Evolutionary conservation across 2,888 invertebrate species (phyloP), one percentile per base, ranked within the genome.

Genomic region (Epinotia demarniana): DNA sequence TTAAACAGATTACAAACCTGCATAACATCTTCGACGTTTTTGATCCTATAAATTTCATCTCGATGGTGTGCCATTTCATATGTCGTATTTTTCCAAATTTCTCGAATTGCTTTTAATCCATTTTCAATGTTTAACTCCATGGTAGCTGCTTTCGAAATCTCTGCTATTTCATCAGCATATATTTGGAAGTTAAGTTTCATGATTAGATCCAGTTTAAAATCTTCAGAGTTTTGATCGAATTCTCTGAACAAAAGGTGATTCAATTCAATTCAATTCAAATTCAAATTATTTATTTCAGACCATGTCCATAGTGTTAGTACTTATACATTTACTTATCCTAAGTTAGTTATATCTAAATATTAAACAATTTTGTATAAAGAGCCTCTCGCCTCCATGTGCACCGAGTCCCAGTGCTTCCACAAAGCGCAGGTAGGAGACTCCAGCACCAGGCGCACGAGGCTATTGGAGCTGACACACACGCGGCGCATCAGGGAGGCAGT

Each of bases 41-140:
- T 97, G 68, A 98, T 95, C 83, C 94, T 96, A 88, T 95, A 97
- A 84, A 96, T 95, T 9, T 94, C 94, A 68, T 96, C 96, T 84
- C 95, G 97, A 85, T 97, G 96, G 1, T 96, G 95, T 5, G 93
- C 90, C 94, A 98, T 96, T 84, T 97, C 97, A 78, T 97, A 95
- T 0, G 95, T 95, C 80, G 97, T 96, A 2, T 87, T 91, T 75
- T 95, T 94, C 98, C 98, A 98, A 16, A 95, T 94, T 61, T 95
- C 95, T 27, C 93, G 91, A 68, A 98, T 98, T 39, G 94, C 94
- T 86, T 96, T 95, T 23, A 98, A 89, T n/a, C 96, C 96, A 86
- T 96, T 95, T 91, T 98, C 98, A 82, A 98, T 98, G 81, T 96
- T 96, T 69, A 98, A 87, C 88, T 98, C 98, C 96, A 98, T 98